A percentile compares a stretch with the other conserved stretches of the same genome.
These are phyloP conservation scores for Conus betulinus DNA, from an alignment of 1,140 invertebrate genomes.

Conservation along the genomic window DNA sequence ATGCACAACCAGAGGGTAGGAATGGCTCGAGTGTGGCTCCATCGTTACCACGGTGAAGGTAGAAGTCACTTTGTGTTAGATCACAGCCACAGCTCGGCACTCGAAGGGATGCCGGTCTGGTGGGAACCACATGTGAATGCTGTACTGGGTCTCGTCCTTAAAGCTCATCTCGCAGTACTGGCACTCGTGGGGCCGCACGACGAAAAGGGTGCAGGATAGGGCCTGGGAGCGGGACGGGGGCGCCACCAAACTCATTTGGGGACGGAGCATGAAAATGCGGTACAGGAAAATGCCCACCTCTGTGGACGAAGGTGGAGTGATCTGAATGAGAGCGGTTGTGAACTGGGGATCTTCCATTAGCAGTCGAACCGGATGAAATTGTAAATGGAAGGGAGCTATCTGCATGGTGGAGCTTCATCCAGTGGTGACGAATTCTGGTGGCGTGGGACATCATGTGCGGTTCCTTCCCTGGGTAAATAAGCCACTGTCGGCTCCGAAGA, in stretches of 20 bases:
- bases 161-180: constrained; percentile 93
- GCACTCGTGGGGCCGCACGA: constrained; percentile 79
- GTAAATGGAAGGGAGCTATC: neutral
- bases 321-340: neutral
- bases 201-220: neutral
- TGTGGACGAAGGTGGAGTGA: neutral
- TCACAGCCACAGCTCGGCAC: constrained; percentile 94
- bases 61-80: constrained; percentile 89
- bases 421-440: neutral
- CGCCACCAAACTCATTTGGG: neutral
- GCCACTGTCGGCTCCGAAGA: neutral
- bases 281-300: neutral
- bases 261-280: neutral
- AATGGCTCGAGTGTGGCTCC: neutral
- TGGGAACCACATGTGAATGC: constrained; percentile 98
- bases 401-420: neutral
- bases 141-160: constrained; percentile 92
- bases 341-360: neutral
- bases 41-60: constrained; percentile 82
- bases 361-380: neutral
- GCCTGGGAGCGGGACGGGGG: neutral
- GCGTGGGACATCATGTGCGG: neutral
- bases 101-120: constrained; percentile 89
- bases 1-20: too few species aligned
- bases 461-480: neutral